Percentiles rank a stretch among this genome's conserved stretches.
These are phyloP conservation scores for Ctenopoma multispine DNA, from an alignment of 2,797 vertebrate species.

Conservation along the genomic window DNA sequence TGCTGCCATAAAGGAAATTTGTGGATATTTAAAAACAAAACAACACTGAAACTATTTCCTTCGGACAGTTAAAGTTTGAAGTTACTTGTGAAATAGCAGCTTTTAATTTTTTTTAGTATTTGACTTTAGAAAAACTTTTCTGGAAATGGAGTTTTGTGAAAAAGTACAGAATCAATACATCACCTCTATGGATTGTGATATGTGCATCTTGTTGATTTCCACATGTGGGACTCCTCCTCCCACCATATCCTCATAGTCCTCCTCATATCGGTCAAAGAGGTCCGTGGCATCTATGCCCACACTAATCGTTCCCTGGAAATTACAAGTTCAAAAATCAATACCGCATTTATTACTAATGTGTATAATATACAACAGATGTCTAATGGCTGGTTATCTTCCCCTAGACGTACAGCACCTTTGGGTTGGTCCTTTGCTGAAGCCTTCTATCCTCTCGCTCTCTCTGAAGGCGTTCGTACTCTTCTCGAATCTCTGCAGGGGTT, in stretches of 20 bases:
- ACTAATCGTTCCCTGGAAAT: constrained; percentile 93
- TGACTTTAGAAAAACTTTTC: too few species aligned
- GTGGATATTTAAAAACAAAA: too few species aligned
- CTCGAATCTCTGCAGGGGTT: constrained; percentile 95
- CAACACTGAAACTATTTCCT: too few species aligned
- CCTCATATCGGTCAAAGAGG: constrained; percentile 97
- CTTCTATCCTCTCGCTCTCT: constrained; percentile 94
- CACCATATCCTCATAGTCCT: constrained; percentile 92
- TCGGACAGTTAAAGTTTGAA: too few species aligned
- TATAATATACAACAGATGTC: not conserved
- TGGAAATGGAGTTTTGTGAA: not conserved
- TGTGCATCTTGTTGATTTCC: constrained; percentile 99
- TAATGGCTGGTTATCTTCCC: constrained; percentile 9
- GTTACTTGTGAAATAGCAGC: too few species aligned
- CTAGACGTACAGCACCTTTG: constrained; percentile 86
- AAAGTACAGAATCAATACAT: not conserved
- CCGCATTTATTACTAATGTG: not conserved
- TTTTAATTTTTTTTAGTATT: too few species aligned
- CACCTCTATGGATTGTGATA: constrained; percentile 99
- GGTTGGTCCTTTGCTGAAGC: constrained; percentile 97
- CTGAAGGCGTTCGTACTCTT: constrained; percentile 97
- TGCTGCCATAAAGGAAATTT: too few species aligned
- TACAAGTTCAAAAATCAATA: constrained; percentile 30
- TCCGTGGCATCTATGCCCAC: constrained; percentile 98
- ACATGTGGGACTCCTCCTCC: constrained; percentile 90